Evolutionary conservation across 2,888 invertebrate genomes (phyloP).

Genomic region (Bombyx huttoni): DNA sequence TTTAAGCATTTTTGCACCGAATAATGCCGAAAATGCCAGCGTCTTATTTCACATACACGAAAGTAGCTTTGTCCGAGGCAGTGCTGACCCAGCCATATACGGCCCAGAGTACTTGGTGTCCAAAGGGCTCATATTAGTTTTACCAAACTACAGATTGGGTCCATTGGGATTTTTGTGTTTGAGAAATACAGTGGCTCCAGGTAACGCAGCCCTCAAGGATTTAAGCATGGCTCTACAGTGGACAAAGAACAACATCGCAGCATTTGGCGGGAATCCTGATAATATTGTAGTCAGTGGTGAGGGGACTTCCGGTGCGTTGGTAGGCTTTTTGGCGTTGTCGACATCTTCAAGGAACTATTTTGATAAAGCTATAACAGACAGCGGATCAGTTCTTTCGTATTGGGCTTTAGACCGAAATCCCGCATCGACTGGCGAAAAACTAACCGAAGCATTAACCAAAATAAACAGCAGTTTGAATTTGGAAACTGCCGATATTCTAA

Average conservation of each 20-base stretch:
- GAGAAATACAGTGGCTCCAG: constrained; percentile 37
- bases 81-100: constrained; percentile 40
- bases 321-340: constrained; percentile 39
- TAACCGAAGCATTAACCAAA: constrained; percentile 29
- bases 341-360: constrained; percentile 29
- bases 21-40: constrained; percentile 17
- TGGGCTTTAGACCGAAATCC: constrained; percentile 48
- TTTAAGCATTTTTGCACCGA: constrained; percentile 42
- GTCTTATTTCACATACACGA: constrained; percentile 55
- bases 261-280: constrained; percentile 44
- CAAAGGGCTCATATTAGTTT: constrained; percentile 34
- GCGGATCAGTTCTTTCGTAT: constrained; percentile 42
- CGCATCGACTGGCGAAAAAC: constrained; percentile 20
- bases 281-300: constrained; percentile 49
- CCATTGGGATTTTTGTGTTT: constrained; percentile 51
- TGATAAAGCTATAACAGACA: constrained; percentile 47
- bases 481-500: constrained; percentile 12
- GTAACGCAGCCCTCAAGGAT: constrained; percentile 54
- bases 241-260: constrained; percentile 35
- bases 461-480: constrained; percentile 10
- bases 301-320: constrained; percentile 39
- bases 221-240: constrained; percentile 44
- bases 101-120: constrained; percentile 43
- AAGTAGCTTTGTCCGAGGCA: constrained; percentile 36
- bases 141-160: constrained; percentile 54